Conservation (phyloP, 2,888 invertebrate species). For the Diabrotica balteata region DNA sequence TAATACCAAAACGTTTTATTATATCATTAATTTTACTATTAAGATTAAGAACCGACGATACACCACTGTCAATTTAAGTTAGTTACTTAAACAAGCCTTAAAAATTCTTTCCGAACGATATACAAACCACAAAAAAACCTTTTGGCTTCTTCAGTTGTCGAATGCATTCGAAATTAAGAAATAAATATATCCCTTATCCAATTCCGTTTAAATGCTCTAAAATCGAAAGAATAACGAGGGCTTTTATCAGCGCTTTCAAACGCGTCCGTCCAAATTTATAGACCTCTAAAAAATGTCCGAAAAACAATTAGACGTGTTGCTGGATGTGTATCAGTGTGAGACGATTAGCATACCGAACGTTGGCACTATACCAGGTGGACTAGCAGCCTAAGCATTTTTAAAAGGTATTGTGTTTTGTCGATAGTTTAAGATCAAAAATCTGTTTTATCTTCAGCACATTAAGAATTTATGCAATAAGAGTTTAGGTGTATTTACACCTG, state of each 20-base stretch:
- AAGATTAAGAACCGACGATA: too few species aligned
- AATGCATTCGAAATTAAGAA: constrained; percentile 1
- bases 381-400: not conserved
- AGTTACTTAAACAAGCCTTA: too few species aligned
- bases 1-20: too few species aligned
- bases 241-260: constrained; percentile 20
- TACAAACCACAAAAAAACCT: not conserved
- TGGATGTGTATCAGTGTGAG: constrained; percentile 42
- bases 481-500: too few species aligned
- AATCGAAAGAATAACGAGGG: constrained; percentile 18
- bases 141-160: not conserved
- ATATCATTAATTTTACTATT: too few species aligned
- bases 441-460: too few species aligned
- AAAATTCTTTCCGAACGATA: too few species aligned
- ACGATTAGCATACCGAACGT: constrained; percentile 50
- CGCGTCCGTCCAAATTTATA: constrained; percentile 31
- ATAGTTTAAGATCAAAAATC: too few species aligned
- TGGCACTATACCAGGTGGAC: constrained; percentile 3
- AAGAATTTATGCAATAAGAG: too few species aligned
- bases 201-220: constrained; percentile 2
- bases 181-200: not conserved
- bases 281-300: constrained; percentile 31
- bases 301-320: constrained; percentile 46
- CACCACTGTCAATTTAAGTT: too few species aligned
- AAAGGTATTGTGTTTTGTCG: too few species aligned